phyloP scores from a whole-genome alignment of 2,113 vertebrate species.

The Etheostoma cragini region DNA sequence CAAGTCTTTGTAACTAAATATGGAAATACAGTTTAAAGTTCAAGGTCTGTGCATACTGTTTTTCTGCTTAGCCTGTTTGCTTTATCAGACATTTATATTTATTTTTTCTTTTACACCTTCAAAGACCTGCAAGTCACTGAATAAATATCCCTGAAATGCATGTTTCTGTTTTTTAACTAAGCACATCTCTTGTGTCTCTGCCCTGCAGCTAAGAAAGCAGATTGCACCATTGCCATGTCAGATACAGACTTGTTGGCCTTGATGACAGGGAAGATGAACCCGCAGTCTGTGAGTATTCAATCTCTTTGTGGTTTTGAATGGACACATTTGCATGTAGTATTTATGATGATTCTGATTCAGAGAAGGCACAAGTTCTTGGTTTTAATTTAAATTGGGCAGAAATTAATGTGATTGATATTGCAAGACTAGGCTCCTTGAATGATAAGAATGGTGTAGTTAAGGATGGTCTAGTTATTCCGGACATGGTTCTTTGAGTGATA shows the following conservation, averaged over 20 bases:
- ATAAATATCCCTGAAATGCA: not conserved
- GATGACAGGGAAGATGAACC: constrained; percentile 97
- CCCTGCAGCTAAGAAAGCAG: constrained; percentile 89
- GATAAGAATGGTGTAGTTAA: too few species aligned
- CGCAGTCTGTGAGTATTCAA: constrained; percentile 90
- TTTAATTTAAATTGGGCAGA: too few species aligned
- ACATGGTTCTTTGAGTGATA: too few species aligned
- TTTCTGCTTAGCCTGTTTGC: not conserved
- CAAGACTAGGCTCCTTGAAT: too few species aligned
- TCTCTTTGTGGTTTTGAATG: not conserved
- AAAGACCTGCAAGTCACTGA: not conserved
- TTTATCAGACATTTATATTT: not conserved
- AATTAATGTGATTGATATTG: too few species aligned
- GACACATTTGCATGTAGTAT: too few species aligned
- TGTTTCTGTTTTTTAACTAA: not conserved
- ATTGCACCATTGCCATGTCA: constrained; percentile 92
- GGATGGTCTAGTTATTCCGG: too few species aligned
- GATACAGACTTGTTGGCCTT: constrained; percentile 89
- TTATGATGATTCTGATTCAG: not conserved
- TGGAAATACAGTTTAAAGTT: constrained; percentile 5
- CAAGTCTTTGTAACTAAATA: not conserved
- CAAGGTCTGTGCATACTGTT: not conserved
- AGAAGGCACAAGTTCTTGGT: not conserved
- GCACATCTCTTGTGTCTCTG: not conserved
- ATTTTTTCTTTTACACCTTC: not conserved